A percentile compares a stretch with the other conserved stretches of the same genome.
These are phyloP conservation scores for Apotomis capreana DNA, from an alignment of 2,888 invertebrate genomes.

Conservation along the genomic window DNA sequence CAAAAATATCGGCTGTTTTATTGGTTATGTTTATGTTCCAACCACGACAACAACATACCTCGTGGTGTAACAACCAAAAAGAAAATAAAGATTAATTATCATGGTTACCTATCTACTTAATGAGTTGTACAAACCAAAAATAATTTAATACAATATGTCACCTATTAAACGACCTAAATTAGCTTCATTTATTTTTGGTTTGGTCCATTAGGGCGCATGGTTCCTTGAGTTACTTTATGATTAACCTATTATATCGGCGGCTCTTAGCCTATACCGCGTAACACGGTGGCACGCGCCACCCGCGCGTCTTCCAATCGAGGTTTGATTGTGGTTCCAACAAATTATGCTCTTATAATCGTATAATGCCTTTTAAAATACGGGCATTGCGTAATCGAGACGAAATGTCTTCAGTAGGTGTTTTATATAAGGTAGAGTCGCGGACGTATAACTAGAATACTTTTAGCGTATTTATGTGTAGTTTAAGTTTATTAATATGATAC, in stretches of 20 bases:
- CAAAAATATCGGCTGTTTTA: too few relatives aligned
- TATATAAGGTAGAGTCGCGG: slow-evolving; percentile 13
- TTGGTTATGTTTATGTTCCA: too few relatives aligned
- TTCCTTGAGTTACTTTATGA: neutral
- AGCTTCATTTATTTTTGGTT: too few relatives aligned
- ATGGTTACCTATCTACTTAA: too few relatives aligned
- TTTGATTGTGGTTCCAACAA: slow-evolving; percentile 51
- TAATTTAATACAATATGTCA: too few relatives aligned
- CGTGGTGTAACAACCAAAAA: too few relatives aligned
- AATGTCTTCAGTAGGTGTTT: slow-evolving; percentile 25
- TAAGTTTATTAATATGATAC: neutral
- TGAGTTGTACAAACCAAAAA: too few relatives aligned
- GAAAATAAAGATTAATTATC: too few relatives aligned
- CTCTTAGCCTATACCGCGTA: slow-evolving; percentile 65
- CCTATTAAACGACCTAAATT: too few relatives aligned
- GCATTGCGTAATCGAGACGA: slow-evolving; percentile 30
- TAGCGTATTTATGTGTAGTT: neutral
- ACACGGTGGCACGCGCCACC: slow-evolving; percentile 59
- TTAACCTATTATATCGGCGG: neutral
- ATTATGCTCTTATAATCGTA: slow-evolving; percentile 48
- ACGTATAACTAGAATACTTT: neutral
- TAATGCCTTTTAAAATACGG: slow-evolving; percentile 33
- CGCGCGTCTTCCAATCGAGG: slow-evolving; percentile 57
- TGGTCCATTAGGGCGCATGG: too few relatives aligned
- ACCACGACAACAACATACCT: too few relatives aligned